Evolutionary conservation across 2,888 invertebrate species (phyloP), one percentile per base, ranked within the genome.

Genomic region (Apantesis nais): DNA sequence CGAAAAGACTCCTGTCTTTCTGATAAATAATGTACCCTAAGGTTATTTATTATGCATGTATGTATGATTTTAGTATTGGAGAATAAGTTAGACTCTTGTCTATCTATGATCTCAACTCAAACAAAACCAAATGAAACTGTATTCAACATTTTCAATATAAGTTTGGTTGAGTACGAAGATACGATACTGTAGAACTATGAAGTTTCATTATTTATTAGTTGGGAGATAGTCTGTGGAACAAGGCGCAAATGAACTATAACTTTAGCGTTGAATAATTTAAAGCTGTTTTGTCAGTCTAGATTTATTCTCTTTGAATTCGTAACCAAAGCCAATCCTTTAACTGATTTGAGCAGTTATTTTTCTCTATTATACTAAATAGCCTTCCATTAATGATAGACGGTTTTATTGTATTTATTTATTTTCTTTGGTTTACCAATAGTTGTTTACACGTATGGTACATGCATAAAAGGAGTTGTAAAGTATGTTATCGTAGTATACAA

Each of bases 71-170:
- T 29, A 16, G 3, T 58, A 58, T 58, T 2, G 52, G n/a, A 7
- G n/a, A 52, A 25, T 12, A 22, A 25, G 11, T 52, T 5, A 58
- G 12, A 14, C 25, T 58, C 12, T 14, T 41, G 60, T 60, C 39
- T 25, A n/a, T 16, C 60, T 29, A 22, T 52, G 31, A 61, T 61
- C 34, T 29, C 9, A 66, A 52, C 44, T 61, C 31, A 44, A 48
- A 64, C 52, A 22, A 63, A 78, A 68, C 66, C 66, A 67, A 74
- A 77, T 63, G 67, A 67, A 72, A 69, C 29, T 31, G 62, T 70
- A 73, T 65, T 71, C 68, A 74, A 77, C 74, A 74, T 80, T 77
- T 79, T 66, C 78, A 79, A 79, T 80, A 71, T 77, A 80, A 79
- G 67, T 77, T 79, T 66, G 34, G 62, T 73, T 37, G 63, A 71